Evolutionary conservation across 2,888 invertebrate species (phyloP), one percentile per base, ranked within the genome.

Genomic region (Salpingus planirostris): DNA sequence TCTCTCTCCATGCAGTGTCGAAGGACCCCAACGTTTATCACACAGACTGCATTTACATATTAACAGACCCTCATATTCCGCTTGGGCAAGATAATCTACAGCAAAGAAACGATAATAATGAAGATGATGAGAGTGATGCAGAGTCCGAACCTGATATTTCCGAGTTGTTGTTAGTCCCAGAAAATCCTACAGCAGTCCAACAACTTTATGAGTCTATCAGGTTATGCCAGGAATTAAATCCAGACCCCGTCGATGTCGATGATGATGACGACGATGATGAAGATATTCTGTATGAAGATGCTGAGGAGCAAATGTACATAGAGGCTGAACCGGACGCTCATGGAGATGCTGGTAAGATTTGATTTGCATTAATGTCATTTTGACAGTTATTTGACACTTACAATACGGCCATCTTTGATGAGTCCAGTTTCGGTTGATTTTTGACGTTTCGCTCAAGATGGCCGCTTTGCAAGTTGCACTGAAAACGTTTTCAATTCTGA

Each of bases 151-250:
- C 68, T 2, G 70, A 70, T 33, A 69, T 78, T 33, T 80, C 80
- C 8, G 84, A 86, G 60, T 68, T 86, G 52, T 69, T 81, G 62
- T 74, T 86, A 49, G 72, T 80, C 11, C 86, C 86, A 1, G 70
- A 71, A 29, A 75, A 83, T 56, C 63, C 65, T 29, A 68, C 68
- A 34, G 65, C 68, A 31, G 69, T 88, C 44, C 74, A 77, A 38
- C 63, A 67, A 7, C 78, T 88, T 69, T 89, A 80, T 59, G 70
- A 76, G 52, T 76, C 83, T 4, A 76, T 89, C 71, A 76, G 73
- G 41, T 72, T 78, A 24, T 87, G 88, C 53, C 87, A 88, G 59
- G 59, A 77, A 10, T 65, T 88, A 37, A 83, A 89, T 68, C 88
- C 87, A 2, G 86, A 87, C 60, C 79, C 81, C 7, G 69, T 72